These are phyloP conservation scores for Petroica traversi DNA, from an alignment of 2,113 vertebrate species.

Conservation along the genomic window DNA sequence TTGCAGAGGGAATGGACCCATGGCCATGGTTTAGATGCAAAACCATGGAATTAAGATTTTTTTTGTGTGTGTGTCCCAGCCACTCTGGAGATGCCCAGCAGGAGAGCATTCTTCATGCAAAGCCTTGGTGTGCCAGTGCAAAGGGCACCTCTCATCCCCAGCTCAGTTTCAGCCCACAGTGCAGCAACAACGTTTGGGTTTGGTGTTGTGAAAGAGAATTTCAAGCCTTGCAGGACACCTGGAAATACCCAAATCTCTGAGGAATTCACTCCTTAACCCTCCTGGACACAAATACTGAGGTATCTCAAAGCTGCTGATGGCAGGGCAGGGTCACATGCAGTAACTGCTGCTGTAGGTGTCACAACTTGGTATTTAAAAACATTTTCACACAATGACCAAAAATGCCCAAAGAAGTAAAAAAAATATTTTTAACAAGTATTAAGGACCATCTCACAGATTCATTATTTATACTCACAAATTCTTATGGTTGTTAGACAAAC, in stretches of 20 bases:
- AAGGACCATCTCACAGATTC: background rate
- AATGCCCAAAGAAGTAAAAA: background rate
- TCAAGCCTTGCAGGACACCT: background rate
- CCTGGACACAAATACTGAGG: background rate
- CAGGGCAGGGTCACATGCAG: background rate
- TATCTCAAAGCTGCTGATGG: background rate
- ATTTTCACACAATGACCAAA: background rate
- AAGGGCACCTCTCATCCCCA: background rate
- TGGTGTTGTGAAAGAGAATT: background rate
- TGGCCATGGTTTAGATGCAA: background rate
- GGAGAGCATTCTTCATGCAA: background rate
- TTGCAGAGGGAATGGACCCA: background rate
- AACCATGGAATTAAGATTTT: background rate
- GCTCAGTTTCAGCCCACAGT: background rate
- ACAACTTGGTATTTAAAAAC: background rate
- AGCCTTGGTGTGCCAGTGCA: background rate
- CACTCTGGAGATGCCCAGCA: background rate
- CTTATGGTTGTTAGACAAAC: background rate
- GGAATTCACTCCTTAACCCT: background rate
- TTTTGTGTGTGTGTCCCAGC: background rate
- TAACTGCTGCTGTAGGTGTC: background rate
- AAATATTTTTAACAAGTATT: background rate
- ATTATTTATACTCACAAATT: background rate
- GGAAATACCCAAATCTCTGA: background rate
- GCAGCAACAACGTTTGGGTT: background rate